Evolutionary conservation across 2,113 vertebrate genomes (phyloP), one percentile per base, ranked within the genome.

Genomic region (Balaenoptera acutorostrata): DNA sequence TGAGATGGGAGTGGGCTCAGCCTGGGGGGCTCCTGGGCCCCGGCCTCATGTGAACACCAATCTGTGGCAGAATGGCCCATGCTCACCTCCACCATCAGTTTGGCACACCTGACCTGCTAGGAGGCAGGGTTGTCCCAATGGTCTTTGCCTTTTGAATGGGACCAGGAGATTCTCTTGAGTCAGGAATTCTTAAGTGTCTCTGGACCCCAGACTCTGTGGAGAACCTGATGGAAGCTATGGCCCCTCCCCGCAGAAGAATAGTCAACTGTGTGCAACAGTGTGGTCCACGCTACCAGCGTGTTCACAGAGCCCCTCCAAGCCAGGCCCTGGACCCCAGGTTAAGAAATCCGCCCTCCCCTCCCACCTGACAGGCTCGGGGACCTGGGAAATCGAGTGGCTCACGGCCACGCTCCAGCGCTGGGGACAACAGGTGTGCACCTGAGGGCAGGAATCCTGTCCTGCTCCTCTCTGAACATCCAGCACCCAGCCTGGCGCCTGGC

Each of bases 391-490:
- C 10, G 55, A 25, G 5, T 5, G 4, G 29, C 49, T 2, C 20
- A 0, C 0, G 25, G 20, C 66, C 44, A 44, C 25, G 11, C 29
- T 68, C 69, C 52, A 39, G 57, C 49, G 21, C 74, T 18, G 21
- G 12, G 25, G 14, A 27, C 29, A 71, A 27, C 17, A 8, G 0
- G 14, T 3, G 0, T 4, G 3, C 27, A 6, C 39, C 85, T 29
- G 31, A 90, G 85, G 88, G 10, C 66, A 63, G 31, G 78, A 59
- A 31, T 49, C 63, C 61, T 33, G 3, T 17, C 75, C 57, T 57
- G 52, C 39, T 68, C 33, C 75, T 61, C 33, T 59, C 20, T 21
- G 2, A 39, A n/a, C 2, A 49, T 39, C 36, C 63, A 25, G 20
- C 17, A 1, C 74, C 49, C 63, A 52, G 10, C 64, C n/a, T 46